Conservation (phyloP, 2,113 vertebrate species). For the Apistogramma diplotaenia region DNA sequence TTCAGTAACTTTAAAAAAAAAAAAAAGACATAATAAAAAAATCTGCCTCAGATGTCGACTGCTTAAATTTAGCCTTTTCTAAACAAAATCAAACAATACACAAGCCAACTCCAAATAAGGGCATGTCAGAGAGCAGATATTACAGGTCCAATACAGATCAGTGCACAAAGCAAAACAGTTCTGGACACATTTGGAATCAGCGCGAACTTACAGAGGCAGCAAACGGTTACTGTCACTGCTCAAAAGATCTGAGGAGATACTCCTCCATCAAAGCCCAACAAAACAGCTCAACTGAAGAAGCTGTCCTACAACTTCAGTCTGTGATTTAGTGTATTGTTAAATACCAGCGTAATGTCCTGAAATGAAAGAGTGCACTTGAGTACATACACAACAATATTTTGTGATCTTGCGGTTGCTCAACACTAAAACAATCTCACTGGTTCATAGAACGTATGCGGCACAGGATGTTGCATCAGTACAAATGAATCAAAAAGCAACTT, state of each 20-base stretch:
- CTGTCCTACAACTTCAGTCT: background rate
- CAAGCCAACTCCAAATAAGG: background rate
- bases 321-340: background rate
- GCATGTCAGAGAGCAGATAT: background rate
- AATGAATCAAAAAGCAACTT: background rate
- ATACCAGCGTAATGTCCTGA: background rate
- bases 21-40: background rate
- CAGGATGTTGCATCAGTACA: background rate
- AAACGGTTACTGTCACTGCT: background rate
- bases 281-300: constrained; percentile 10
- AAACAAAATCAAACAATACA: background rate
- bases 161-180: background rate
- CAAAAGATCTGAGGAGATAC: background rate
- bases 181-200: background rate
- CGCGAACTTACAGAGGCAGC: background rate
- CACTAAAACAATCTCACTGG: background rate
- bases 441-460: background rate
- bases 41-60: constrained; percentile 5
- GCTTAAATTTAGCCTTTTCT: background rate
- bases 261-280: background rate
- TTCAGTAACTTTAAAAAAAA: background rate
- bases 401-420: background rate
- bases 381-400: background rate
- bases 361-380: background rate
- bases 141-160: background rate